These are phyloP conservation scores for Euclidia mi DNA, from an alignment of 2,888 invertebrate genomes.

Conservation along the genomic window DNA sequence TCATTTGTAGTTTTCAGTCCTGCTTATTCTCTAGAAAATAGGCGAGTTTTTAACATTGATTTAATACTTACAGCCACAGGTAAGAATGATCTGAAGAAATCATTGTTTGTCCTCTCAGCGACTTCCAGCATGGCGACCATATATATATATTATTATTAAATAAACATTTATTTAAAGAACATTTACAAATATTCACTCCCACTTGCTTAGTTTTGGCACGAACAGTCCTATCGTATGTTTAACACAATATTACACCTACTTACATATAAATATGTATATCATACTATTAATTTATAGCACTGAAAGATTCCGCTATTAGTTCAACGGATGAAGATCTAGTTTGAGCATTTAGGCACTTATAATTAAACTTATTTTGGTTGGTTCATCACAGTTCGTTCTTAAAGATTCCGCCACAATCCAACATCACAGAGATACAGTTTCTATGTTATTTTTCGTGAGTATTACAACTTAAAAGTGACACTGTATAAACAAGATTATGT, in stretches of 20 bases:
- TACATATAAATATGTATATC: slow-evolving; percentile 25
- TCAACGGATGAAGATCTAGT: slow-evolving; percentile 25
- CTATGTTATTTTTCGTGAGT: too few relatives aligned
- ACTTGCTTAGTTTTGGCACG: slow-evolving; percentile 69
- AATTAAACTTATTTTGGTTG: slow-evolving; percentile 26
- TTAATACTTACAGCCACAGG: too few relatives aligned
- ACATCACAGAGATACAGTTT: too few relatives aligned
- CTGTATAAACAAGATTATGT: slow-evolving; percentile 17
- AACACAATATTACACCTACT: slow-evolving; percentile 48
- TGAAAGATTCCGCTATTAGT: slow-evolving; percentile 28
- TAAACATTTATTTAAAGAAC: slow-evolving; percentile 70
- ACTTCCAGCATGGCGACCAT: slow-evolving; percentile 79
- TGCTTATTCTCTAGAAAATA: too few relatives aligned
- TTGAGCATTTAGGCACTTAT: slow-evolving; percentile 37
- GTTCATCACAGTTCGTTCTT: slow-evolving; percentile 30
- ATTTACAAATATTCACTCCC: slow-evolving; percentile 70
- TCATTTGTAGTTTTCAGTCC: too few relatives aligned
- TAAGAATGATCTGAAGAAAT: slow-evolving; percentile 82
- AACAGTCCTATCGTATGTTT: slow-evolving; percentile 42
- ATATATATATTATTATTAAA: slow-evolving; percentile 54
- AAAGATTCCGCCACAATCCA: slow-evolving; percentile 15
- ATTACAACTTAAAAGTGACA: background rate
- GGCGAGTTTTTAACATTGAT: too few relatives aligned
- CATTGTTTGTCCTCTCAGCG: slow-evolving; percentile 75
- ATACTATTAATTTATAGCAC: slow-evolving; percentile 42